These are phyloP conservation scores for Machimus atricapillus DNA, from an alignment of 2,888 invertebrate genomes.

Conservation along the genomic window DNA sequence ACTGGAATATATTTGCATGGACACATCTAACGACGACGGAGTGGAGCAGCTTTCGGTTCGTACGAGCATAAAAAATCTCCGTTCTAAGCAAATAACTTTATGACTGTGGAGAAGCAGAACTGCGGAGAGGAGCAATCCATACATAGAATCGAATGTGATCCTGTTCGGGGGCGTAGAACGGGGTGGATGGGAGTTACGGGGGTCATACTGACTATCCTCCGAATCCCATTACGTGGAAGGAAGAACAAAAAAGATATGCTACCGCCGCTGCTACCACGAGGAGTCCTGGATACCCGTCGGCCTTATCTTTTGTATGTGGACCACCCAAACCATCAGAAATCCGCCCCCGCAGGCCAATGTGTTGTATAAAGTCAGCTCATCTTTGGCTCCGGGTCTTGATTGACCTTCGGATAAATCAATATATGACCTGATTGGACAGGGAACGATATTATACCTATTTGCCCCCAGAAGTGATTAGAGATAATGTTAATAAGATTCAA, in stretches of 20 bases:
- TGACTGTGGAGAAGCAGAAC: conserved; percentile 19
- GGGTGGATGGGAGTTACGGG: background rate
- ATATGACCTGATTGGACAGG: background rate
- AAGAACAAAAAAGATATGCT: conserved; percentile 3
- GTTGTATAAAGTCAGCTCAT: conserved; percentile 26
- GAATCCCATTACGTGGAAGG: conserved; percentile 28
- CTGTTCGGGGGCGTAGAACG: background rate
- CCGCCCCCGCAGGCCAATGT: background rate
- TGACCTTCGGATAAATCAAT: conserved; percentile 35
- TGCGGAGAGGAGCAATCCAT: conserved; percentile 18
- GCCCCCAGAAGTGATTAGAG: conserved; percentile 17
- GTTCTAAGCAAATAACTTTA: conserved; percentile 38
- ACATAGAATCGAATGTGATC: conserved; percentile 9
- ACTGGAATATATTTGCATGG: conserved; percentile 39
- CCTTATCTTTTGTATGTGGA: background rate
- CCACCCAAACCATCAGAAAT: background rate
- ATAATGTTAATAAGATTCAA: conserved; percentile 19
- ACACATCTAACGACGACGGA: conserved; percentile 34
- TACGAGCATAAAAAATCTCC: conserved; percentile 36
- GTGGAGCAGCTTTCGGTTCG: conserved; percentile 4
- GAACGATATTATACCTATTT: conserved; percentile 8
- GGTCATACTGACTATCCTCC: background rate
- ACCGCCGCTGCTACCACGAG: background rate
- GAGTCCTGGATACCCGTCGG: background rate
- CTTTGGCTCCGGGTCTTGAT: conserved; percentile 19